phyloP scores from a whole-genome alignment of 2,888 invertebrate species.

The Lamellibrachia columna region DNA sequence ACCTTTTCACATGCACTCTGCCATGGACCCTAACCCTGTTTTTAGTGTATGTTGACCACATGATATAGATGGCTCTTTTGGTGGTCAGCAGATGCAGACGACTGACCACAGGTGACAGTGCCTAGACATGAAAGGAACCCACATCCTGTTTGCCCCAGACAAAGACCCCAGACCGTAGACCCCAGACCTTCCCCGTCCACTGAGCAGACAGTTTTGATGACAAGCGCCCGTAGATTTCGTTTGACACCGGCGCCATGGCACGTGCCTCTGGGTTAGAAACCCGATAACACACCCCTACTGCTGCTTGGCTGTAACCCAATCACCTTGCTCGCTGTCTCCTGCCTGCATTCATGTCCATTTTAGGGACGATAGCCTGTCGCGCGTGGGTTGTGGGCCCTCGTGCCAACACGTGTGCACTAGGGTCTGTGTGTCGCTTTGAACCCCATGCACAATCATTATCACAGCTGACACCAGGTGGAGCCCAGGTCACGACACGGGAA shows the following conservation, averaged over 20 bases:
- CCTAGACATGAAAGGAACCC: neutral
- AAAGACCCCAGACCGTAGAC: conserved; percentile 4
- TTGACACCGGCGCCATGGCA: conserved; percentile 7
- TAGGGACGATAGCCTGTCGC: neutral
- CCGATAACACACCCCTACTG: neutral
- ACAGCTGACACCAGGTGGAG: neutral
- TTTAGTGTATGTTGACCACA: neutral
- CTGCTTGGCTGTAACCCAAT: neutral
- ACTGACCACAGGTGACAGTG: neutral
- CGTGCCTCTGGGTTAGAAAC: conserved; percentile 12
- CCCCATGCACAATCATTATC: neutral
- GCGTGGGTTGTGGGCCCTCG: neutral
- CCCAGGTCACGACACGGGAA: neutral
- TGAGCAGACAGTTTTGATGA: neutral
- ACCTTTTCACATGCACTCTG: neutral
- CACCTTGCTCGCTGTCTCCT: neutral
- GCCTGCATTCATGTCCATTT: neutral
- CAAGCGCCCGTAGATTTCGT: neutral
- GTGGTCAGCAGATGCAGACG: neutral
- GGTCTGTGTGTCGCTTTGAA: neutral
- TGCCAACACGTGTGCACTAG: neutral
- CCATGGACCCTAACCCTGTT: neutral
- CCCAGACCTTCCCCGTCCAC: neutral
- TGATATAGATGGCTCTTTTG: neutral
- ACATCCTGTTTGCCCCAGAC: neutral